Evolutionary conservation across 2,888 invertebrate genomes (phyloP), one percentile per base, ranked within the genome.

Genomic region (Tromatobia lineatoria): DNA sequence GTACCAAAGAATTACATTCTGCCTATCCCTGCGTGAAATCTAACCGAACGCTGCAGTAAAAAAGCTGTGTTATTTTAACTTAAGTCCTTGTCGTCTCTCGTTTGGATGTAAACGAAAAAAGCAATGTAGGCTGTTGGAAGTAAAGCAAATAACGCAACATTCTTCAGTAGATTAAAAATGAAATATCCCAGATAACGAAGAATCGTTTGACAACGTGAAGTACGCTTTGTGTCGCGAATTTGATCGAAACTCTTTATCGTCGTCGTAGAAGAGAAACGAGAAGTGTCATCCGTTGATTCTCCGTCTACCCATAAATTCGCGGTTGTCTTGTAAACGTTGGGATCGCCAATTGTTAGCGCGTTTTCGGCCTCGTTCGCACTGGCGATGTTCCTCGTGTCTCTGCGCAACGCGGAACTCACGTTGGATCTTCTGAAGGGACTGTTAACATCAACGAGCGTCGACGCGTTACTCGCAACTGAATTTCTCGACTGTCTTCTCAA

Each of bases 41-140:
- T 34, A 61, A 18, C 7, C 18, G 3, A 61, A 61, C 61, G n/a
- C 34, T 61, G 34, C 10, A 15, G 13, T 15, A 73, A 13, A 29
- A 15, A 59, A 59, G 45, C 42, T 69, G 59, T n/a, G 20, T 13
- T 20, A 23, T 23, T 45, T 66, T 29, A 77, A 66, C 64, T 57
- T 42, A 52, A 77, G 45, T 83, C 69, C 73, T 29, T 15, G 18
- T 83, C 50, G 20, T 83, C 74, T n/a, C 25, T 61, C 45, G 75
- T 85, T 66, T 87, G 86, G 15, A 87, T 59, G 78, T 90, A 91
- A 52, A 90, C 59, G 18, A 91, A 91, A 50, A 91, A 85, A 0
- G 85, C 85, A 69, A 92, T 83, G 71, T 92, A 91, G 34, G 77
- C 82, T 20, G 76, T 78, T 54, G 92, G 92, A 25, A 92, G 71